Evolutionary conservation across 37 sponge, comb jelly and placozoan species (phyloP).

Genomic region (Agelas oroides): DNA sequence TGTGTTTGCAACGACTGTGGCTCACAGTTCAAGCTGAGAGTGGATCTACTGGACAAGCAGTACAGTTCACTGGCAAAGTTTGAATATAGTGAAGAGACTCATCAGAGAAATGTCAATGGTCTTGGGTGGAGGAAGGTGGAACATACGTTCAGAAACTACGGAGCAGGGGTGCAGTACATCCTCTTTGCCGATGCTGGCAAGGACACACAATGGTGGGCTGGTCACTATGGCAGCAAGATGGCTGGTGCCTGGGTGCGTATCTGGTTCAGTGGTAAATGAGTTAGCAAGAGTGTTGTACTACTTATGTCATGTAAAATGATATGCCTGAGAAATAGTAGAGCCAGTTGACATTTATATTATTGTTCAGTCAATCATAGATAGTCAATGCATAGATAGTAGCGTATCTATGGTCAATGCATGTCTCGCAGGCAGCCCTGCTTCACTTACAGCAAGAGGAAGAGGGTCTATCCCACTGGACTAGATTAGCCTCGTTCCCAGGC

Average conservation of each 20-base stretch:
- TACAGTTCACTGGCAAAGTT: background rate
- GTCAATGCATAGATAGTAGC: too few species aligned
- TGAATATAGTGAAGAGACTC: conserved; percentile 17
- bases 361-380: too few species aligned
- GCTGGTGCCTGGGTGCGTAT: conserved; percentile 45
- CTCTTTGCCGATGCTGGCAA: conserved; percentile 64
- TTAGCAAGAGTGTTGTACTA: too few species aligned
- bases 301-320: too few species aligned
- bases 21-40: conserved; percentile 35
- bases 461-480: too few species aligned
- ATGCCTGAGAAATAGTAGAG: too few species aligned
- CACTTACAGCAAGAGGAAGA: too few species aligned
- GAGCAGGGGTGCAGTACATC: conserved; percentile 52
- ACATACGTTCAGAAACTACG: conserved; percentile 50
- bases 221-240: conserved; percentile 81
- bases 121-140: conserved; percentile 59
- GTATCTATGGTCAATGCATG: too few species aligned
- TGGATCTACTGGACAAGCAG: conserved; percentile 38
- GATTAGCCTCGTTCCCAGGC: too few species aligned
- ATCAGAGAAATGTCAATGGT: conserved; percentile 48
- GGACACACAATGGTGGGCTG: conserved; percentile 73
- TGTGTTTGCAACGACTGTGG: conserved; percentile 65
- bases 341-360: too few species aligned
- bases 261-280: conserved; percentile 4
- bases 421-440: too few species aligned